Conservation (phyloP, 2,113 vertebrate species). For the Misgurnus anguillicaudatus region DNA sequence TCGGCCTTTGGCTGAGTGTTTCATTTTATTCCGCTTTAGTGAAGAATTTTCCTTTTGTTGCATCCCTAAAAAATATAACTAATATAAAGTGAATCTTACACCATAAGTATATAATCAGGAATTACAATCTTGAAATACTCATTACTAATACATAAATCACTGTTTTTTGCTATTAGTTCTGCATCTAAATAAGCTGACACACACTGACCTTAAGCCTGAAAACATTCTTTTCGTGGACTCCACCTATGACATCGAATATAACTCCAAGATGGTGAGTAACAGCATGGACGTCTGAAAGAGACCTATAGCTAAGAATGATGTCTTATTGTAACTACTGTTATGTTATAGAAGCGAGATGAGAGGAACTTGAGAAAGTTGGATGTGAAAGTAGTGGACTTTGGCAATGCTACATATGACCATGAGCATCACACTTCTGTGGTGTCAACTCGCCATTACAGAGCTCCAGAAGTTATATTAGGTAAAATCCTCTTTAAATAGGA, state of each 20-base stretch:
- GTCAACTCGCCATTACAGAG: constrained; percentile 94
- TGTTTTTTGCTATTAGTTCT: constrained; percentile 79
- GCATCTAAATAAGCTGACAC: constrained; percentile 93
- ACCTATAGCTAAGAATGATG: background rate
- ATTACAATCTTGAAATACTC: background rate
- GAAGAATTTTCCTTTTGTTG: too few species aligned
- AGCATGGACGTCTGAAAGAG: background rate
- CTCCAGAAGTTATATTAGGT: constrained; percentile 96
- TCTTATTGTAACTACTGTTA: constrained; percentile 7
- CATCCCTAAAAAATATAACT: too few species aligned
- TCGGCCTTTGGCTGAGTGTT: too few species aligned
- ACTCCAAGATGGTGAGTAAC: constrained; percentile 82
- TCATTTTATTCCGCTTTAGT: too few species aligned
- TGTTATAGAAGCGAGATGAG: constrained; percentile 87
- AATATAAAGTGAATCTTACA: too few species aligned
- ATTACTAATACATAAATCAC: constrained; percentile 36
- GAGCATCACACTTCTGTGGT: constrained; percentile 96
- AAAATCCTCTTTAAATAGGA: constrained; percentile 47
- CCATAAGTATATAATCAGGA: too few species aligned
- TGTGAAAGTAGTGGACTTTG: constrained; percentile 95
- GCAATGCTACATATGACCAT: constrained; percentile 93
- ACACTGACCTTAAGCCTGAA: constrained; percentile 97
- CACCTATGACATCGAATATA: constrained; percentile 88
- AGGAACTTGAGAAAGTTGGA: constrained; percentile 87
- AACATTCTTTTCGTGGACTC: constrained; percentile 96